phyloP scores from a whole-genome alignment of 2,888 invertebrate species.

The Allygus modestus region DNA sequence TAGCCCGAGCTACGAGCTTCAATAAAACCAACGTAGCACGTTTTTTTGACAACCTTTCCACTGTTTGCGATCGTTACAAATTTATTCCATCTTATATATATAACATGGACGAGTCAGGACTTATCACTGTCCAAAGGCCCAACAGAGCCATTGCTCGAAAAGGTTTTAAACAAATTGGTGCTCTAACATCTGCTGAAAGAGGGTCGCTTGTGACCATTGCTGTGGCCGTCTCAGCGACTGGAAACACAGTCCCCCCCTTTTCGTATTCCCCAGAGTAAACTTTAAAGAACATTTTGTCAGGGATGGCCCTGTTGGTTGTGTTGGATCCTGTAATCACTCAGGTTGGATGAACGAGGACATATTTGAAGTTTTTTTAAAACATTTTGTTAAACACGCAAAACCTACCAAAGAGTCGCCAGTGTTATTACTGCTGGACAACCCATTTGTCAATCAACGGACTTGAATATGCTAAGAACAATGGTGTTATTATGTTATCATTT shows the following conservation, averaged over 20 bases:
- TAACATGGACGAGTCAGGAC: conserved; percentile 68
- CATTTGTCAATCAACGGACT: not conserved
- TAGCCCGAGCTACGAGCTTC: conserved; percentile 53
- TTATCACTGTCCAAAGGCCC: conserved; percentile 65
- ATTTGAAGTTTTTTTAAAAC: not conserved
- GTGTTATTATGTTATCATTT: conserved; percentile 63
- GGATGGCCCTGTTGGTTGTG: conserved; percentile 22
- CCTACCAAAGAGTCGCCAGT: conserved; percentile 1
- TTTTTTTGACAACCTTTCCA: conserved; percentile 63
- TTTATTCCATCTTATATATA: conserved; percentile 66
- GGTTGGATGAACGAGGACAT: conserved; percentile 69
- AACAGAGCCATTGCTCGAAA: not conserved
- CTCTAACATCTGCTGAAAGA: not conserved
- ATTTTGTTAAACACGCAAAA: not conserved
- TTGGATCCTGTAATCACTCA: conserved; percentile 21
- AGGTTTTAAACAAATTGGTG: not conserved
- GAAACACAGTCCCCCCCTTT: not conserved
- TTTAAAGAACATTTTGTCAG: conserved; percentile 2
- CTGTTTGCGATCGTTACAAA: conserved; percentile 58
- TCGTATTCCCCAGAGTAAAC: conserved; percentile 22
- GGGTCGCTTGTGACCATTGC: not conserved
- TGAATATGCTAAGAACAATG: conserved; percentile 34
- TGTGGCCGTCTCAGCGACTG: not conserved
- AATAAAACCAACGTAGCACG: conserved; percentile 55
- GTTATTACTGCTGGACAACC: conserved; percentile 27